Conservation (phyloP, 1,140 invertebrate species). For the Psilanteris sp. region DNA sequence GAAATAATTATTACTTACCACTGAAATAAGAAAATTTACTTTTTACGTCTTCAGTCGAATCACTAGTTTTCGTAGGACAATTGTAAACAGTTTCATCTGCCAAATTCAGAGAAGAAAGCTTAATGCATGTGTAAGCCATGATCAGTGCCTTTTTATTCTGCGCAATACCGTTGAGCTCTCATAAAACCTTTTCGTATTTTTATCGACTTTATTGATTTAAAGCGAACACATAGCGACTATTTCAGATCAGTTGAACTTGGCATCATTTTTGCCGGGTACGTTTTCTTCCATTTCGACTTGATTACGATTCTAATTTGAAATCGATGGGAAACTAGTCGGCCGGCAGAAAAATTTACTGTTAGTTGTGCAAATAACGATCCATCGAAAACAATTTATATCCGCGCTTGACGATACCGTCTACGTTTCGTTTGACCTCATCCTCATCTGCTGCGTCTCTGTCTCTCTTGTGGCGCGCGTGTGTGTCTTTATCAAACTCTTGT, state of each 20-base stretch:
- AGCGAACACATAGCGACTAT: no score
- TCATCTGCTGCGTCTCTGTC: slow-evolving; percentile 33
- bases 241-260: neutral
- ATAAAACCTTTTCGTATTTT: neutral
- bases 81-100: no score
- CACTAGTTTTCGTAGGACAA: no score
- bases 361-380: slow-evolving; percentile 60
- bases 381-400: slow-evolving; percentile 62
- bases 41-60: no score
- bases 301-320: slow-evolving; percentile 36
- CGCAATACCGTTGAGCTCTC: no score
- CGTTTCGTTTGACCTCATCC: slow-evolving; percentile 58
- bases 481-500: slow-evolving; percentile 44
- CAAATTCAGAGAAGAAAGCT: no score
- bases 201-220: no score
- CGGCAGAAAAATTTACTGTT: slow-evolving; percentile 57
- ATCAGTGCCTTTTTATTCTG: no score
- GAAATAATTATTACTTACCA: no score
- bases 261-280: slow-evolving; percentile 1
- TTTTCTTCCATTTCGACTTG: slow-evolving; percentile 17
- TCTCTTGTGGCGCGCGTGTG: neutral
- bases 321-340: slow-evolving; percentile 23
- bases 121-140: no score
- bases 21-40: no score
- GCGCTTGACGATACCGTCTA: slow-evolving; percentile 60